phyloP scores from a whole-genome alignment of 2,888 invertebrate genomes.

The Dioctria rufipes region DNA sequence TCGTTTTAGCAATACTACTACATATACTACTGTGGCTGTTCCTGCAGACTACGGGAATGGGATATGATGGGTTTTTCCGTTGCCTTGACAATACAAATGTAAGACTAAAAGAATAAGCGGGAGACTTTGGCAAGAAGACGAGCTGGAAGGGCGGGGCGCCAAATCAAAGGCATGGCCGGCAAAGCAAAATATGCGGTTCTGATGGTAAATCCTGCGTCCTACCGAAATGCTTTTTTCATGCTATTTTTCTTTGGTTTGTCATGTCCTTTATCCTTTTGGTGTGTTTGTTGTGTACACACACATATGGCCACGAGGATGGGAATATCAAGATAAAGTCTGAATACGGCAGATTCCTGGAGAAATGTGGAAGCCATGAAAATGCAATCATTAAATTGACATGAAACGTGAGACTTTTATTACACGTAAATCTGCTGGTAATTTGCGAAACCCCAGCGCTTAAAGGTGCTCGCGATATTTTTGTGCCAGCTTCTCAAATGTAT shows the following conservation, averaged over 20 bases:
- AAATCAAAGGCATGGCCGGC: no score
- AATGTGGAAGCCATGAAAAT: slow-evolving; percentile 51
- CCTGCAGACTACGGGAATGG: no score
- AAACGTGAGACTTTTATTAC: slow-evolving; percentile 51
- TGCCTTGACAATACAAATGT: no score
- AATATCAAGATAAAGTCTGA: slow-evolving; percentile 34
- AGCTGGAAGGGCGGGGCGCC: no score
- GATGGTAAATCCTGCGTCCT: slow-evolving; percentile 51
- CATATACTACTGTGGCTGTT: no score
- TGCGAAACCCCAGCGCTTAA: slow-evolving; percentile 34
- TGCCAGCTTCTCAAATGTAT: no score
- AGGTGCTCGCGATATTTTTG: neutral
- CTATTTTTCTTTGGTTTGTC: slow-evolving; percentile 8
- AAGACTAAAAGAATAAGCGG: no score
- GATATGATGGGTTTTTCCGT: no score
- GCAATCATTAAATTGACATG: slow-evolving; percentile 50
- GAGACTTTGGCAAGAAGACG: no score
- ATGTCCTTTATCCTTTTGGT: slow-evolving; percentile 41
- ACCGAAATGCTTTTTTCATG: slow-evolving; percentile 36
- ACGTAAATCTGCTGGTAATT: slow-evolving; percentile 49
- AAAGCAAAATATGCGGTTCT: slow-evolving; percentile 13
- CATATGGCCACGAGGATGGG: slow-evolving; percentile 50
- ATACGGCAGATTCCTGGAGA: slow-evolving; percentile 36
- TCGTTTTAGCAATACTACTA: no score
- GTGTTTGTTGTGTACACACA: slow-evolving; percentile 5